A percentile compares a stretch with the other conserved stretches of the same genome.
Conservation (phyloP, 2,797 vertebrate species). For the Sebastes kiyomatsui region DNA sequence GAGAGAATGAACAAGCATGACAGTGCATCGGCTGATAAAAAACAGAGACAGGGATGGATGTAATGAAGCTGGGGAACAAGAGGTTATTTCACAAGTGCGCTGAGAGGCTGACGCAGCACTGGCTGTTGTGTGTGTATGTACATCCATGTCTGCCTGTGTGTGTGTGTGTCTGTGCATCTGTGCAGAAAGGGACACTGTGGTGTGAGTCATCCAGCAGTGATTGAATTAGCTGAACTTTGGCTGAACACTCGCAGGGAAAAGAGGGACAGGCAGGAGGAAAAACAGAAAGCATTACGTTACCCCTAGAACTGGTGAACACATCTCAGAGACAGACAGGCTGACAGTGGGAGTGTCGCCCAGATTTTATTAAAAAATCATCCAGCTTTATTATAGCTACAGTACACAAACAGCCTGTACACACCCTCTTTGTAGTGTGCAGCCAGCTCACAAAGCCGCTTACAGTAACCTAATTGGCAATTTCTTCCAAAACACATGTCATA, state of each 20-base stretch:
- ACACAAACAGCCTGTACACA: background rate
- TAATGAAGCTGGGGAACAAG: conserved; percentile 48
- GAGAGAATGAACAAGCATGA: background rate
- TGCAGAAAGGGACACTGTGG: conserved; percentile 54
- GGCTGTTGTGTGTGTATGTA: conserved; percentile 34
- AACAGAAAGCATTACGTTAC: conserved; percentile 46
- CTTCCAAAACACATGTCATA: conserved; percentile 37
- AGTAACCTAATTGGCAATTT: conserved; percentile 27
- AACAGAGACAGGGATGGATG: background rate
- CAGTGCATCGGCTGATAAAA: background rate
- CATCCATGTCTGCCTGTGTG: background rate
- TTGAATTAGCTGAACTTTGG: conserved; percentile 75
- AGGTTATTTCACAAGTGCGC: conserved; percentile 48
- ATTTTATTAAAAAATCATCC: conserved; percentile 15
- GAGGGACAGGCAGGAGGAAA: conserved; percentile 23
- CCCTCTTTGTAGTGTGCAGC: background rate
- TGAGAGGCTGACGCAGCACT: conserved; percentile 61
- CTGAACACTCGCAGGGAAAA: conserved; percentile 50
- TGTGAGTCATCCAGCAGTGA: conserved; percentile 73
- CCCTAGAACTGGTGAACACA: conserved; percentile 46
- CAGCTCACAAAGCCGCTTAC: background rate
- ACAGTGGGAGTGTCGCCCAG: conserved; percentile 18
- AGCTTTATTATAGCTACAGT: conserved; percentile 30
- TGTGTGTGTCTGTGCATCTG: conserved; percentile 28
- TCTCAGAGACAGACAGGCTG: conserved; percentile 39